Base-by-base conservation (phyloP, 2,888 invertebrate species). In the Rhingia campestris region DNA sequence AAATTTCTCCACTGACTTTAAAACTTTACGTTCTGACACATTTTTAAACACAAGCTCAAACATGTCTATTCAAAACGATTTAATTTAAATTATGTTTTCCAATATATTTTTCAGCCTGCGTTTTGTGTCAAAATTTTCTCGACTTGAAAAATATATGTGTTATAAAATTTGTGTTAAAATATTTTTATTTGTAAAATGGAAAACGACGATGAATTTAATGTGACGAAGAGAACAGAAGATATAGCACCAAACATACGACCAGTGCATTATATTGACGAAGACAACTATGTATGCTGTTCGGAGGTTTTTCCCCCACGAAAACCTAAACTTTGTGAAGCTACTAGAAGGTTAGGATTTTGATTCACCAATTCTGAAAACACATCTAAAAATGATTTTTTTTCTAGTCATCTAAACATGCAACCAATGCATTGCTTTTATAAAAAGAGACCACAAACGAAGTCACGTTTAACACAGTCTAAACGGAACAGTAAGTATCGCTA, bases 211-310 rank as follows among this genome's bases (percentile, higher is more conserved):
- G 10, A 59, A 0, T 5, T 37, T 4, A 59, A 66, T 30, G 32
- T 64, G 9, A 32, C 53, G 2, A 14, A 30, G n/a, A 37, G 59
- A 12, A 47, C 32, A 4, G 61, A 72, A 32, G 7, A 33, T 7
- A 49, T 12, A n/a, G 72, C 67, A 4, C 77, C 77, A 30, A 61
- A 37, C 35, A 30, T 72, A 30, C 54, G 39, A 1, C 37, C 54
- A 0, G 7, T 51, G 1, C 12, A 43, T 6, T 35, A 66, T 6
- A 12, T 53, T 22, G 82, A 73, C 2, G 58, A 45, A 0, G 39
- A 43, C 1, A 54, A 74, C 9, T 73, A 12, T 6, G 10, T 82
- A 2, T 82, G 82, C 33, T 82, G 79, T 30, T 10, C 67, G 4
- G 77, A 79, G 1, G 39, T 22, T 30, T 33, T 41, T 4, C 7